A percentile compares a stretch with the other conserved stretches of the same genome.
phyloP scores from a whole-genome alignment of 2,888 invertebrate genomes.

The Lepidochrysops patricia region DNA sequence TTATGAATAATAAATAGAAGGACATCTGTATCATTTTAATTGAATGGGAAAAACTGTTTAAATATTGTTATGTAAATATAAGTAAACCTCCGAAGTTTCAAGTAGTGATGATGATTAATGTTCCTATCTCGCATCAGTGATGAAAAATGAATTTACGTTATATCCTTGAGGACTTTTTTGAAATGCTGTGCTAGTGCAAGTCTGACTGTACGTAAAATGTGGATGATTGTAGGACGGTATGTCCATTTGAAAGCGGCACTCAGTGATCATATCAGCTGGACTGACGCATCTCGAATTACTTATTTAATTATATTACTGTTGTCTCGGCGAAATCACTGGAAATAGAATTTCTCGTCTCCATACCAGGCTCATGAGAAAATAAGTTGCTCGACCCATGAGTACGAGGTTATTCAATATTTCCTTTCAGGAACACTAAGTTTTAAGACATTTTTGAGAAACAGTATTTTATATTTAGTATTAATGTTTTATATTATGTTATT shows the following conservation, averaged over 20 bases:
- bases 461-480: too few relatives aligned
- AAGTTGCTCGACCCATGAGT: background rate
- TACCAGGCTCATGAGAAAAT: background rate
- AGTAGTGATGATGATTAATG: too few relatives aligned
- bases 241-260: conserved; percentile 39
- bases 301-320: conserved; percentile 40
- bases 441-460: too few relatives aligned
- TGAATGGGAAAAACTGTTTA: too few relatives aligned
- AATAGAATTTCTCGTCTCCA: background rate
- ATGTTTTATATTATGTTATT: too few relatives aligned
- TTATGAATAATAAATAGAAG: too few relatives aligned
- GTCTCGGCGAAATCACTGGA: conserved; percentile 13
- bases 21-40: too few relatives aligned
- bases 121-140: too few relatives aligned
- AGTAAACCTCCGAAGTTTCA: too few relatives aligned
- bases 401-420: background rate
- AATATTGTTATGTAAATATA: too few relatives aligned
- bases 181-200: conserved; percentile 18
- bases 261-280: conserved; percentile 31
- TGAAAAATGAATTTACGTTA: too few relatives aligned
- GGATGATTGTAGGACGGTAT: conserved; percentile 26
- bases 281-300: conserved; percentile 30
- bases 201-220: conserved; percentile 27
- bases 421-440: background rate
- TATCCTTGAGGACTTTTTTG: background rate